These are phyloP conservation scores for Pterocles burchelli DNA, from an alignment of 2,113 vertebrate species.

Conservation along the genomic window DNA sequence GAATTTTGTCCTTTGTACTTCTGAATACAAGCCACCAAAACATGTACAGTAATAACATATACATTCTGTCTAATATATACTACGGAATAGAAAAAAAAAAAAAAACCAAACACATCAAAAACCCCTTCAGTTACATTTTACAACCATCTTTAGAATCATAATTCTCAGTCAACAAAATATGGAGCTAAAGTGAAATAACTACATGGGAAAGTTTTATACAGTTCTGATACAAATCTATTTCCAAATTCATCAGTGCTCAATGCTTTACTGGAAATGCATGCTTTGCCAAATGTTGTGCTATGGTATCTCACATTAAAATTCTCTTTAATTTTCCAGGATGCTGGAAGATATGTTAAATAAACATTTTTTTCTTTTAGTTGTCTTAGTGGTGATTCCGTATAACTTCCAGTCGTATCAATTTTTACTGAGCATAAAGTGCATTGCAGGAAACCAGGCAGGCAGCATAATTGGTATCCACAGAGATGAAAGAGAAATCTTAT, in stretches of 20 bases:
- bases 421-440: constrained; percentile 48
- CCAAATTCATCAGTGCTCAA: constrained; percentile 10
- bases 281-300: neutral
- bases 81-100: neutral
- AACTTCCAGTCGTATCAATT: constrained; percentile 15
- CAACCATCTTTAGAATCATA: neutral
- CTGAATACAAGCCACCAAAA: neutral
- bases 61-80: neutral
- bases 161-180: neutral
- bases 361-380: neutral
- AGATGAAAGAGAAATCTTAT: constrained; percentile 36
- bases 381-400: constrained; percentile 18
- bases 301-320: constrained; percentile 23
- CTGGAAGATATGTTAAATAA: constrained; percentile 38
- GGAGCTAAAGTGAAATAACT: neutral
- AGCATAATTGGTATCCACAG: neutral
- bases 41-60: neutral
- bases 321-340: constrained; percentile 53
- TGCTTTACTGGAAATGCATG: neutral
- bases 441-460: constrained; percentile 34
- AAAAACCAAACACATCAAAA: neutral
- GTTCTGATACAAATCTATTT: neutral
- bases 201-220: neutral
- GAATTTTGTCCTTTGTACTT: neutral
- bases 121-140: neutral